phyloP scores from a whole-genome alignment of 2,113 vertebrate species.

The Epinephelus moara region DNA sequence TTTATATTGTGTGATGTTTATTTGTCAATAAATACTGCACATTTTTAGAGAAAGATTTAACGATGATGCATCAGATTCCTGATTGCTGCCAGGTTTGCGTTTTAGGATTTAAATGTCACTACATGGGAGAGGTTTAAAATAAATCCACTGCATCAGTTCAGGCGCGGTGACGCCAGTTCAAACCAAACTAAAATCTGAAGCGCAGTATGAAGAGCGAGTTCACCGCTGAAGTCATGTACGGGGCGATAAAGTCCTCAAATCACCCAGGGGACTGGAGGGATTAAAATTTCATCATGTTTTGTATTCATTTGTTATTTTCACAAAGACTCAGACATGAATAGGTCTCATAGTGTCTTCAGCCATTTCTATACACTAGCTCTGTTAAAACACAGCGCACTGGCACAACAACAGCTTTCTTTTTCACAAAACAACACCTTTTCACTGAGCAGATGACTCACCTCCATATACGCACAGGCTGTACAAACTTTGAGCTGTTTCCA shows the following conservation, averaged over 20 bases:
- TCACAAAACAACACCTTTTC: constrained; percentile 8
- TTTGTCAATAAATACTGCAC: too few relatives aligned
- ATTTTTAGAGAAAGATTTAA: neutral
- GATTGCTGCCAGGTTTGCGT: neutral
- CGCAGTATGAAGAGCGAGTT: neutral
- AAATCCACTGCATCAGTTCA: neutral
- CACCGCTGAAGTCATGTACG: neutral
- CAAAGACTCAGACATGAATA: neutral
- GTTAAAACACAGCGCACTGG: neutral
- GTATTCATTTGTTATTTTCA: constrained; percentile 25
- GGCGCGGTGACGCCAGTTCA: neutral
- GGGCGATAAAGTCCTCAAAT: neutral
- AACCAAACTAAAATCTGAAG: constrained; percentile 1
- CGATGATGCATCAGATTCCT: neutral
- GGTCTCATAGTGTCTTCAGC: neutral
- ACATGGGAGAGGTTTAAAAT: neutral
- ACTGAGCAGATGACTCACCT: neutral
- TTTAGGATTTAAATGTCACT: neutral
- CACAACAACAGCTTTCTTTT: neutral
- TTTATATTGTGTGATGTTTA: too few relatives aligned
- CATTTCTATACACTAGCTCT: neutral
- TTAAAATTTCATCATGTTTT: constrained; percentile 36
- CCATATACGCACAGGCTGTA: too few relatives aligned
- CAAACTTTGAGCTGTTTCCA: neutral
- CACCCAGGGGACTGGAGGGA: constrained; percentile 6